These are phyloP conservation scores for Apodemia duryi DNA, from an alignment of 2,888 invertebrate species.

Conservation along the genomic window DNA sequence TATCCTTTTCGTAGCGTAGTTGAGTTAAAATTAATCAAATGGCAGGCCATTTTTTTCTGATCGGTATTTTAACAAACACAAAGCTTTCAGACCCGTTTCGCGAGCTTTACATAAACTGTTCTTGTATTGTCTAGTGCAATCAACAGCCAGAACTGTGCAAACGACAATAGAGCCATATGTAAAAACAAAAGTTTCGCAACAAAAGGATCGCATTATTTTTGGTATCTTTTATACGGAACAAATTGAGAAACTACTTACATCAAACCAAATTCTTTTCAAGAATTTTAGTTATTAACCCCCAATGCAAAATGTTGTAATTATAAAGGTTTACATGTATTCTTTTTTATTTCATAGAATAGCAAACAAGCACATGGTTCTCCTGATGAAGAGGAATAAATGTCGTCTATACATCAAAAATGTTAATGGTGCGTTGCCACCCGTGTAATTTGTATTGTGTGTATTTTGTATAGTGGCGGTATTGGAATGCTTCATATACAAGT, in stretches of 20 bases:
- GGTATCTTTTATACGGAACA: not conserved
- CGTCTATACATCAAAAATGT: no score
- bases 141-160: not conserved
- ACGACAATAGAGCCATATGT: not conserved
- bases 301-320: not conserved
- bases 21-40: no score
- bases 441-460: no score
- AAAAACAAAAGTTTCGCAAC: not conserved
- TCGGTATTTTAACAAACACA: not conserved
- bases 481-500: no score
- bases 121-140: constrained; percentile 4
- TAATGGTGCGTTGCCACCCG: no score
- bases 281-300: not conserved
- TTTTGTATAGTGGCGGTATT: no score
- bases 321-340: no score
- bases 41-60: not conserved
- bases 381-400: no score
- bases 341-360: no score
- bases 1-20: no score
- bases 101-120: not conserved
- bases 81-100: not conserved
- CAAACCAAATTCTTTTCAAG: not conserved
- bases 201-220: not conserved
- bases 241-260: not conserved
- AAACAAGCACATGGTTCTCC: no score